A percentile compares a stretch with the other conserved stretches of the same genome.
Conservation (phyloP, 2,888 invertebrate species). For the Spilarctia lutea region DNA sequence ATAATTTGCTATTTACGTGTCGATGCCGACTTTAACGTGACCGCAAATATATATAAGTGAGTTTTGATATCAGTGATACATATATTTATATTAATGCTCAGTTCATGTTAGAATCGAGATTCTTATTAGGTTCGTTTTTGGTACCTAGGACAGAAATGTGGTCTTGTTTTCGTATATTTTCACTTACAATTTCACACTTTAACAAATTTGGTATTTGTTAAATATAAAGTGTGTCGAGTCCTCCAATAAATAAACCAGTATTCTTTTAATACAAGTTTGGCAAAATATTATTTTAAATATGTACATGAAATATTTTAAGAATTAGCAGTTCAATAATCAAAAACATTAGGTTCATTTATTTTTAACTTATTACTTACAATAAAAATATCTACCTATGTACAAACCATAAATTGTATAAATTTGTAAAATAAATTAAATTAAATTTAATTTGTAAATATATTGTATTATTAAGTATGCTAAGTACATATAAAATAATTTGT, state of each 20-base stretch:
- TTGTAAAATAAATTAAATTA: too few species aligned
- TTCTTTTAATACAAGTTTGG: not conserved
- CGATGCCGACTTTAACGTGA: slow-evolving; percentile 59
- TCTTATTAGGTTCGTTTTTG: slow-evolving; percentile 27
- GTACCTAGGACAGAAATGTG: slow-evolving; percentile 29
- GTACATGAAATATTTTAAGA: not conserved
- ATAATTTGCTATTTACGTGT: slow-evolving; percentile 74
- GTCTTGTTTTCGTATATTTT: slow-evolving; percentile 19
- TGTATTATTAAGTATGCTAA: too few species aligned
- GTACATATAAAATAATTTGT: too few species aligned
- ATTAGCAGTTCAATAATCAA: not conserved
- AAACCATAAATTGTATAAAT: too few species aligned
- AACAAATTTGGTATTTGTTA: slow-evolving; percentile 8
- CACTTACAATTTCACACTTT: too few species aligned
- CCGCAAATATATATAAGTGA: slow-evolving; percentile 42
- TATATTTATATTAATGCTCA: slow-evolving; percentile 29
- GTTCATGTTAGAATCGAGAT: slow-evolving; percentile 18
- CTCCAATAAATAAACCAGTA: not conserved
- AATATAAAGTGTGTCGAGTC: slow-evolving; percentile 36
- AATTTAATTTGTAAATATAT: too few species aligned
- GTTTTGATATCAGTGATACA: slow-evolving; percentile 34
- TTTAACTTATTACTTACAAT: not conserved
- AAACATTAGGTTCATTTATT: not conserved
- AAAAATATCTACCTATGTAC: not conserved
- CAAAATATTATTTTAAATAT: not conserved